Evolutionary conservation across 2,888 invertebrate species (phyloP), one percentile per base, ranked within the genome.

Genomic region (Nowickia ferox): DNA sequence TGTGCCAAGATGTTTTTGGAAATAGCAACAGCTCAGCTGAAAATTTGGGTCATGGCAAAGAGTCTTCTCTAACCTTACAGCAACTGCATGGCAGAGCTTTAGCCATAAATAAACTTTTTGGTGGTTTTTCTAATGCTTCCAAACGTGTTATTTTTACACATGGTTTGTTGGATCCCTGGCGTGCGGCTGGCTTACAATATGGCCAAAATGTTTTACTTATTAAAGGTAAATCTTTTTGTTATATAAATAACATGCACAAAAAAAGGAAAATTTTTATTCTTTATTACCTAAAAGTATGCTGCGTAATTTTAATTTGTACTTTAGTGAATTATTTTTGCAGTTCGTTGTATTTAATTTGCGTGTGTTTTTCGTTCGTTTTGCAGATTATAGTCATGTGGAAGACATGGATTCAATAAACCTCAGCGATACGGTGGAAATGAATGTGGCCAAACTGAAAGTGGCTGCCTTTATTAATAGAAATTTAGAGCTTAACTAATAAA

Each of bases 101-200:
- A n/a, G 48, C 17, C 4, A 94, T 94, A 10, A 94, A 94, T 87
- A 87, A 89, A 3, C 88, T 93, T 82, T 94, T 94, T 87, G 94
- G 94, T 55, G 94, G 93, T 44, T 61, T 86, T 42, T 68, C 76
- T 93, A 78, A 86, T 40, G 30, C 83, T 68, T 86, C 86, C 2
- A 92, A 89, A 15, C 92, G 93, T 84, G 93, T 94, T 2, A 91
- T 94, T 59, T 94, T 94, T 84, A 93, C 94, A n/a, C 94, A 94
- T 87, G 94, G 94, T 53, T 91, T 93, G 71, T 87, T 94, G 51
- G 94, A 95, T 91, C 94, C 94, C 22, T 94, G 94, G 94, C 93
- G 94, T 86, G 89, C 92, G 9, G 90, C 94, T 84, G 94, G 94
- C 13, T 88, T 94, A 40, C 90, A 93, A 84, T 59, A 71, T 48